Conservation (phyloP, 2,797 vertebrate species). For the Chelon auratus region DNA sequence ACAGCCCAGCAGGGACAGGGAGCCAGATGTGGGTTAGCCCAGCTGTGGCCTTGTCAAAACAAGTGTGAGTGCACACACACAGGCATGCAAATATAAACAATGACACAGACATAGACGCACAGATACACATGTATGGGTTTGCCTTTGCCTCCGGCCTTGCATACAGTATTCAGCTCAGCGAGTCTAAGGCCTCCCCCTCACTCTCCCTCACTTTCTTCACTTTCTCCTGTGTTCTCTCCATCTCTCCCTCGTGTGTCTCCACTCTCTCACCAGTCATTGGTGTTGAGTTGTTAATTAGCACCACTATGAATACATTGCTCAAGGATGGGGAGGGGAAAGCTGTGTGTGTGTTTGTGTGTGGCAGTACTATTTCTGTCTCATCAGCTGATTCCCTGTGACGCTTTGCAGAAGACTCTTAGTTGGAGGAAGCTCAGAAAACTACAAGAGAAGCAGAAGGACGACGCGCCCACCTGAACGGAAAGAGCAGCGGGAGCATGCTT, state of each 20-base stretch:
- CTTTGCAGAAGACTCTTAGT: conserved; percentile 41
- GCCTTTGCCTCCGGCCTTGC: conserved; percentile 22
- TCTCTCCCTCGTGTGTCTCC: conserved; percentile 25
- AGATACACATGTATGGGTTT: conserved; percentile 20
- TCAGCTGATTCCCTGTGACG: conserved; percentile 71
- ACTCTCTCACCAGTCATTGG: conserved; percentile 48
- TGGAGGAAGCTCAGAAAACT: not conserved
- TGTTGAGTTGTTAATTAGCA: conserved; percentile 81
- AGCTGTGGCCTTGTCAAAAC: conserved; percentile 45
- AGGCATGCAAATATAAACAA: conserved; percentile 30
- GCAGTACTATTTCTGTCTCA: conserved; percentile 74
- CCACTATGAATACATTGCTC: conserved; percentile 77
- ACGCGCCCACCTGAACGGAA: too few species aligned
- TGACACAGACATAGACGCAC: conserved; percentile 45
- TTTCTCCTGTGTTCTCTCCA: conserved; percentile 4
- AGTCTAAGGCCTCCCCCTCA: conserved; percentile 34
- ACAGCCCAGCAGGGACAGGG: conserved; percentile 34
- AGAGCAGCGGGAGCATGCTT: too few species aligned
- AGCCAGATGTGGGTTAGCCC: conserved; percentile 45
- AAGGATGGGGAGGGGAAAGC: conserved; percentile 46
- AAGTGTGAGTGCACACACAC: conserved; percentile 14
- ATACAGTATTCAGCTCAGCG: conserved; percentile 28
- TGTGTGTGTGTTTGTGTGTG: conserved; percentile 24
- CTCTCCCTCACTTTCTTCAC: not conserved
- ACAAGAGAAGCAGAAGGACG: not conserved